Evolutionary conservation across 2,888 invertebrate genomes (phyloP).

Genomic region (Pristionchus entomophagus): DNA sequence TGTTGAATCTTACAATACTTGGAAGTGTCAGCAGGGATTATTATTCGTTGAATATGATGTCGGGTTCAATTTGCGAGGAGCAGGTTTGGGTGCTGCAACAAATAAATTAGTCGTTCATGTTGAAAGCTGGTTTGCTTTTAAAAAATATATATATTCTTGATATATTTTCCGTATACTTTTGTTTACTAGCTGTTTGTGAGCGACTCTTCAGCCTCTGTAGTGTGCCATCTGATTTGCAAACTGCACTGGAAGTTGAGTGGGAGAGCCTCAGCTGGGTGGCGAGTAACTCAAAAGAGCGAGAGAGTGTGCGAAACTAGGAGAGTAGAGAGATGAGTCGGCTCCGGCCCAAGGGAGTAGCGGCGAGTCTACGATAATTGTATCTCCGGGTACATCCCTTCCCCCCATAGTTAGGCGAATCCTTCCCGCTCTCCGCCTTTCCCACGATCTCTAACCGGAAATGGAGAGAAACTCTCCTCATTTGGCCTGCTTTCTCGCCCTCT

Average conservation of each 20-base stretch:
- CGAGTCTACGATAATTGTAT: constrained; percentile 36
- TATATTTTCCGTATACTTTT: no score
- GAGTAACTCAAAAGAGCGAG: not conserved
- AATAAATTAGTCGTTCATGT: no score
- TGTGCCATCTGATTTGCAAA: no score
- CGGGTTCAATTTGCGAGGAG: no score
- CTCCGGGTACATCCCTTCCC: constrained; percentile 27
- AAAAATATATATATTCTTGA: no score
- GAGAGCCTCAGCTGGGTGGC: not conserved
- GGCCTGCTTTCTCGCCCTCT: not conserved
- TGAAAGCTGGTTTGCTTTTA: no score
- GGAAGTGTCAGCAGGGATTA: no score
- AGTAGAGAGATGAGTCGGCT: not conserved
- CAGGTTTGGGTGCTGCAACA: no score
- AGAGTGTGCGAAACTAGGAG: not conserved
- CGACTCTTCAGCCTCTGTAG: no score
- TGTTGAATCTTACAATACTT: no score
- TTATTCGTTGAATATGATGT: no score
- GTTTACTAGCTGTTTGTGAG: not conserved
- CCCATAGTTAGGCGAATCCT: not conserved
- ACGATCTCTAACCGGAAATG: not conserved
- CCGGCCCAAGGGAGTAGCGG: not conserved
- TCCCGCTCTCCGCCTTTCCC: not conserved
- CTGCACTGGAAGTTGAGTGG: no score
- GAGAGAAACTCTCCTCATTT: not conserved